These are phyloP conservation scores for Drosophila nannoptera DNA, from an alignment of 1,140 invertebrate species.

Conservation along the genomic window DNA sequence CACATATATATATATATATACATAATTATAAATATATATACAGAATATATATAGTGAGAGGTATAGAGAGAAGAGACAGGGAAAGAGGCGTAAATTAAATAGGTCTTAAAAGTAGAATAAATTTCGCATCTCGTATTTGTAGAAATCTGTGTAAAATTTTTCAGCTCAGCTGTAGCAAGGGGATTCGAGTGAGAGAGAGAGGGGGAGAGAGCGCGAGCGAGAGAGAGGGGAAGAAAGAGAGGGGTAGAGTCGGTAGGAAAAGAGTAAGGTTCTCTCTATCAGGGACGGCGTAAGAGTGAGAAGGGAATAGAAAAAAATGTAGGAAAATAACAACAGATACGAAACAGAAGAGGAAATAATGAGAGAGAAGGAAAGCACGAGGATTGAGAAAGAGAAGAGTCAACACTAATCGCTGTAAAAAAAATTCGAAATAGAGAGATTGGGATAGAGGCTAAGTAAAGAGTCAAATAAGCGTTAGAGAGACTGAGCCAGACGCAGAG, in stretches of 20 bases:
- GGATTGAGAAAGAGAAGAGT: too few relatives aligned
- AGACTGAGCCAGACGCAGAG: too few relatives aligned
- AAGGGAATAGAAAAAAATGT: not conserved
- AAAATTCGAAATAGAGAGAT: too few relatives aligned
- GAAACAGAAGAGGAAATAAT: too few relatives aligned
- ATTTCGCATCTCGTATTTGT: slow-evolving; percentile 63
- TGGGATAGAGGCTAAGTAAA: too few relatives aligned
- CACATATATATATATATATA: not conserved
- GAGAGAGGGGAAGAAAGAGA: not conserved
- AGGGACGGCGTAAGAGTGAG: not conserved
- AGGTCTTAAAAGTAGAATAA: slow-evolving; percentile 48
- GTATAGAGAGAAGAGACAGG: slow-evolving; percentile 48
- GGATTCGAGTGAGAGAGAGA: not conserved
- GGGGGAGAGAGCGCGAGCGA: not conserved
- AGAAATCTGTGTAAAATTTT: slow-evolving; percentile 20
- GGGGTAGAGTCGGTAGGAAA: too few relatives aligned
- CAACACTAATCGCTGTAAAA: too few relatives aligned
- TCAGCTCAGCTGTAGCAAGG: not conserved
- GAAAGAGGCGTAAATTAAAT: slow-evolving; percentile 19
- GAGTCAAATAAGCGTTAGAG: too few relatives aligned
- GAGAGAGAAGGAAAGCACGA: too few relatives aligned
- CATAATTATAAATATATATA: slow-evolving; percentile 24
- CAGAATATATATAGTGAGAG: slow-evolving; percentile 22
- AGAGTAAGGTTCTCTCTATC: too few relatives aligned
- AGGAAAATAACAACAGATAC: not conserved